A percentile compares a stretch with the other conserved stretches of the same genome.
These are phyloP conservation scores for Holothuria glaberrima DNA, from an alignment of 35 echinoderm and acorn worm species.

Conservation along the genomic window DNA sequence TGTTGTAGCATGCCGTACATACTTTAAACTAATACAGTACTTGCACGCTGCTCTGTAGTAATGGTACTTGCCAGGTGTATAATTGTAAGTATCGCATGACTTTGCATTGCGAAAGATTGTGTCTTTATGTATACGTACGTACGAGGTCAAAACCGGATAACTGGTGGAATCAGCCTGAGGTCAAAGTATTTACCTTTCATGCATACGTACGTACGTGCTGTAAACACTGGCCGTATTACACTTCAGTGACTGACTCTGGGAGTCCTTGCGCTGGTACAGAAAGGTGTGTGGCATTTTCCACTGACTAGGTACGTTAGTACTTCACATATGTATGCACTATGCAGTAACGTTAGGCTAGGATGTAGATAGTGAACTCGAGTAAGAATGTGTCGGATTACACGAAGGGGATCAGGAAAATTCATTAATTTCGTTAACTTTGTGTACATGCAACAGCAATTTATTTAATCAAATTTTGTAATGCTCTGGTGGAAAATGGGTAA, in stretches of 20 bases:
- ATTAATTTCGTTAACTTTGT: too few species aligned
- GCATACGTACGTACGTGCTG: too few species aligned
- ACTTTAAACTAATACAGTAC: neutral
- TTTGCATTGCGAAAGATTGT: neutral
- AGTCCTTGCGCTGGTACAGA: neutral
- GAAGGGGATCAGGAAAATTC: too few species aligned
- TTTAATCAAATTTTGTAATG: too few species aligned
- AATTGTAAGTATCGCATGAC: neutral
- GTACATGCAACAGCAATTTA: too few species aligned
- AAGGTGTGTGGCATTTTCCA: neutral
- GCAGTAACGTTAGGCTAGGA: too few species aligned
- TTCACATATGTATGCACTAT: too few species aligned
- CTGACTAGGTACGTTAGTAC: too few species aligned
- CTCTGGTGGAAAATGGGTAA: too few species aligned
- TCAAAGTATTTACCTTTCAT: neutral
- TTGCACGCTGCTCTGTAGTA: neutral
- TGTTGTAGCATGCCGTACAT: neutral
- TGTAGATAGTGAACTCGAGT: too few species aligned
- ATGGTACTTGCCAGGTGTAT: neutral
- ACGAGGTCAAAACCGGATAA: neutral
- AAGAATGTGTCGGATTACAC: too few species aligned
- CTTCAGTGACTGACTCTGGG: neutral
- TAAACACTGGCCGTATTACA: neutral
- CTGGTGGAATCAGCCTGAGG: neutral
- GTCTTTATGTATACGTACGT: constrained; percentile 5